phyloP scores from a whole-genome alignment of 2,888 invertebrate genomes.

The Tyria jacobaeae region DNA sequence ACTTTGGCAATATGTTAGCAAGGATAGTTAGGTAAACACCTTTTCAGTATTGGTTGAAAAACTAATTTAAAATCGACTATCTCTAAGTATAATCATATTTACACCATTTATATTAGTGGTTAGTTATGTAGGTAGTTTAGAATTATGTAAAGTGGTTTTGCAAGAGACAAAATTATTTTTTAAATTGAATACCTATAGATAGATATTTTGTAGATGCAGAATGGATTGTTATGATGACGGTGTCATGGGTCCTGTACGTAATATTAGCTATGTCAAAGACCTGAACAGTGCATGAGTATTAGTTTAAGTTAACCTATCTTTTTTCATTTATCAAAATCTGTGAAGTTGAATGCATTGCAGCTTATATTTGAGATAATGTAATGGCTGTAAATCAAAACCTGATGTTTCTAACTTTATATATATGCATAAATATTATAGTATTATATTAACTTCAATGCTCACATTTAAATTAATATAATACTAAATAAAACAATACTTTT shows the following conservation, averaged over 20 bases:
- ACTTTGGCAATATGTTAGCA: constrained; percentile 80
- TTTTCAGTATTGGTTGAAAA: constrained; percentile 82
- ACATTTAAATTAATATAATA: not conserved
- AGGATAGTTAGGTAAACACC: constrained; percentile 75
- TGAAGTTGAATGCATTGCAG: no score
- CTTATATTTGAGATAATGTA: not conserved
- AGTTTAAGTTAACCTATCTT: not conserved
- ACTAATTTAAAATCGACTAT: constrained; percentile 74
- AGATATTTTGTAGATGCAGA: constrained; percentile 39
- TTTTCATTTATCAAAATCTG: no score
- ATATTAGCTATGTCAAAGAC: not conserved
- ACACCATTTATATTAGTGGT: constrained; percentile 77
- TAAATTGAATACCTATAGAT: constrained; percentile 43
- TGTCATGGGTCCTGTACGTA: not conserved
- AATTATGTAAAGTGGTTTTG: constrained; percentile 53
- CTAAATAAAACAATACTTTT: not conserved
- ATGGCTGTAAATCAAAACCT: not conserved
- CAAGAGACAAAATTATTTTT: constrained; percentile 46
- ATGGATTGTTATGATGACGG: constrained; percentile 24
- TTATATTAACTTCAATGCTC: not conserved
- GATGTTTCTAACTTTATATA: not conserved
- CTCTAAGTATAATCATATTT: constrained; percentile 79
- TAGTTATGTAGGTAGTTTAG: constrained; percentile 80
- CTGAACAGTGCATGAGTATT: not conserved
- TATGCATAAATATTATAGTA: not conserved